Conservation (phyloP, 2,888 invertebrate genomes). For the Melikaiella ostensackeni region DNA sequence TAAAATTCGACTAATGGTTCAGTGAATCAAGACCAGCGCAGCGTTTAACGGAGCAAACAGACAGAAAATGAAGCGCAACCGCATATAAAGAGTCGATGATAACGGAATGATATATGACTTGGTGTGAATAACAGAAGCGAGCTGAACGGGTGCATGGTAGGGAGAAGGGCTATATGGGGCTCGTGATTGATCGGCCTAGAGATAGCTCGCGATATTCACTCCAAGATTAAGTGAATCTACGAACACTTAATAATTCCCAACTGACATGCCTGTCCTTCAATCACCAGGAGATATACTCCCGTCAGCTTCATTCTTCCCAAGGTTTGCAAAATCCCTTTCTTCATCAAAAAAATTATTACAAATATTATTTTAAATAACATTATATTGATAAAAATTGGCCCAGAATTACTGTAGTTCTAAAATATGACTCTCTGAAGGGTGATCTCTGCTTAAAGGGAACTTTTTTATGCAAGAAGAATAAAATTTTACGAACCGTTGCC, state of each 20-base stretch:
- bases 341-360: background rate
- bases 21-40: conserved; percentile 70
- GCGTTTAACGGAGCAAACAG: conserved; percentile 72
- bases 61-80: conserved; percentile 77
- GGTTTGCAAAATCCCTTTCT: background rate
- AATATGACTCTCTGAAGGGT: background rate
- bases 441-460: conserved; percentile 26
- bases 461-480: conserved; percentile 49
- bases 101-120: conserved; percentile 77
- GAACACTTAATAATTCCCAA: conserved; percentile 68
- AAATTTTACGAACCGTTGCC: conserved; percentile 65
- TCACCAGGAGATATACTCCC: conserved; percentile 14
- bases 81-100: conserved; percentile 78
- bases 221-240: conserved; percentile 76
- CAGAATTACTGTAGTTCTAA: no score
- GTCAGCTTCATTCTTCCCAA: background rate
- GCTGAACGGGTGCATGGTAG: conserved; percentile 57
- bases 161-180: conserved; percentile 55
- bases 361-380: background rate
- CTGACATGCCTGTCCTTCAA: conserved; percentile 36
- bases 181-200: conserved; percentile 75
- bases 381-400: no score
- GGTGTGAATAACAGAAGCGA: conserved; percentile 71
- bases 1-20: conserved; percentile 74
- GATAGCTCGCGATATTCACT: conserved; percentile 75